These are phyloP conservation scores for Takifugu rubripes DNA, from an alignment of 2,797 vertebrate genomes.

Conservation along the genomic window DNA sequence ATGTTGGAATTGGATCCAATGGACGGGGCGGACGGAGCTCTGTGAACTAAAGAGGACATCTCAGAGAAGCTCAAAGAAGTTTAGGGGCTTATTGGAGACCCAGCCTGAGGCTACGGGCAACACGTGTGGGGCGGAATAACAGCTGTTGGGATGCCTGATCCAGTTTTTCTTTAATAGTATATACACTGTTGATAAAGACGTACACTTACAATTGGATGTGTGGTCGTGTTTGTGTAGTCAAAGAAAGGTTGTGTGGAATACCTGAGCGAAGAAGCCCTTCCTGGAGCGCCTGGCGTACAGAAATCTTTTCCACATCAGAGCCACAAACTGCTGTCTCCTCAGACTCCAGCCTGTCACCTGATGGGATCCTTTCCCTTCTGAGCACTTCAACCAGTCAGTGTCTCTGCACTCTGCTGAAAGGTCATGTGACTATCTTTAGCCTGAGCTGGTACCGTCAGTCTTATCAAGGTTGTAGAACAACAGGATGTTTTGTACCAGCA, in stretches of 20 bases:
- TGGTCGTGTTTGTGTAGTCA: no score
- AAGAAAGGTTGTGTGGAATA: constrained; percentile 36
- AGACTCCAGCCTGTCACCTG: constrained; percentile 89
- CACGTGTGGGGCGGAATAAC: no score
- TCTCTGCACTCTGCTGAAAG: constrained; percentile 82
- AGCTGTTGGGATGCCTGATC: no score
- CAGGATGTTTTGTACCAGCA: constrained; percentile 72
- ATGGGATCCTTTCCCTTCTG: constrained; percentile 89
- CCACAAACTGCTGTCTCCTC: constrained; percentile 88
- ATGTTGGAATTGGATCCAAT: no score
- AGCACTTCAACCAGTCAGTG: constrained; percentile 85
- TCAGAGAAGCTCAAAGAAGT: no score
- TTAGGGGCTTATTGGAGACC: no score
- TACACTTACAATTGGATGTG: no score
- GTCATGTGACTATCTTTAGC: background rate
- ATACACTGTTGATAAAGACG: no score
- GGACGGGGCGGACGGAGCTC: no score
- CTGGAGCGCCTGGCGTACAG: constrained; percentile 90
- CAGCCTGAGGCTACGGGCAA: no score
- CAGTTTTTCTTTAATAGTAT: no score
- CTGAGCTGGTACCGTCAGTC: background rate
- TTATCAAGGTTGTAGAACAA: background rate
- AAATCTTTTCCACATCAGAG: constrained; percentile 92
- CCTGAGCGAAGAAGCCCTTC: constrained; percentile 97
- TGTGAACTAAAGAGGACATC: no score